These are phyloP conservation scores for Paraplagusia blochii DNA, from an alignment of 2,113 vertebrate genomes.

Conservation along the genomic window DNA sequence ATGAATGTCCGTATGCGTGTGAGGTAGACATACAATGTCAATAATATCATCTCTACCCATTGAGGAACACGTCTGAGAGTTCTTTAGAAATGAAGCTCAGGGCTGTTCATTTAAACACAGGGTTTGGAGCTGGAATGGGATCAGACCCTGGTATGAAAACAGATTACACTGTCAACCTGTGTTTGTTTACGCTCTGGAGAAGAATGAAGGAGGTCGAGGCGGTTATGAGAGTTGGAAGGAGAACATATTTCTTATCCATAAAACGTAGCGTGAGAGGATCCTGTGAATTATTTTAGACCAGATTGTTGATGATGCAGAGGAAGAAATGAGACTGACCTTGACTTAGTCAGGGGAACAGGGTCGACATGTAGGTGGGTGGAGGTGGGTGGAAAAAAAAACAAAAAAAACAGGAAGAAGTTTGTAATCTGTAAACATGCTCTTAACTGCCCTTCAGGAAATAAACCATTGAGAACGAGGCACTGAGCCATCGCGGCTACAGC, in stretches of 20 bases:
- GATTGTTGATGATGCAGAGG: constrained; percentile 43
- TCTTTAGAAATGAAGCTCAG: constrained; percentile 14
- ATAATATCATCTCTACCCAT: constrained; percentile 10
- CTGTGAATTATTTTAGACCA: constrained; percentile 24
- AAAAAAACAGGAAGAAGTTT: neutral
- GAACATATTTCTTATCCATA: constrained; percentile 34
- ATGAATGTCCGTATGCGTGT: neutral
- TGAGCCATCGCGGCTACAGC: constrained; percentile 6
- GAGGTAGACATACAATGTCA: neutral
- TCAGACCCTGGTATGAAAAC: constrained; percentile 22
- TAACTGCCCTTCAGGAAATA: constrained; percentile 43
- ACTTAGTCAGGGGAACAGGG: constrained; percentile 38
- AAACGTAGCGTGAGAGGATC: constrained; percentile 51
- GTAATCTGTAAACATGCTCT: constrained; percentile 51
- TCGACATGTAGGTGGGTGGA: constrained; percentile 1
- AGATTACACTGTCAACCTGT: constrained; percentile 42
- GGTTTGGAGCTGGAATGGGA: constrained; percentile 24
- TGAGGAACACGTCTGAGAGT: constrained; percentile 4
- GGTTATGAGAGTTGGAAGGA: constrained; percentile 39
- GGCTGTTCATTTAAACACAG: neutral
- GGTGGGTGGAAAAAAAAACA: neutral
- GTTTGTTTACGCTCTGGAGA: constrained; percentile 54
- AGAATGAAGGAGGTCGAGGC: constrained; percentile 35
- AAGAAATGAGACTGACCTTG: constrained; percentile 59
- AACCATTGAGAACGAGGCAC: constrained; percentile 40